Evolutionary conservation across 1,140 invertebrate genomes (phyloP).

Genomic region (Epicauta chinensis): DNA sequence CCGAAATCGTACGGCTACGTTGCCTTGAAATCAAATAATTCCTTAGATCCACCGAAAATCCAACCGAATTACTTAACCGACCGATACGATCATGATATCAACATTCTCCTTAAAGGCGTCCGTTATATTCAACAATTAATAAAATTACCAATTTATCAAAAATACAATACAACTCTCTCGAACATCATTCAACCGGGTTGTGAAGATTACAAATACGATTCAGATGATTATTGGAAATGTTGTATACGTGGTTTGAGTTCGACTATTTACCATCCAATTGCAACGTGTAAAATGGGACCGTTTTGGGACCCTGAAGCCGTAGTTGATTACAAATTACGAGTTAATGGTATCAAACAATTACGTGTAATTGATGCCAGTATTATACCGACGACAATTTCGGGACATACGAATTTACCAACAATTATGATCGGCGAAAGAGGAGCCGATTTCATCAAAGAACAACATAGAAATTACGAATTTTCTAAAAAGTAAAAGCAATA

Average conservation of each 20-base stretch:
- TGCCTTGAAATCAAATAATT: conserved; percentile 51
- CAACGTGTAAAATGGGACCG: conserved; percentile 74
- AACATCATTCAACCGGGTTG: conserved; percentile 46
- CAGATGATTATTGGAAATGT: conserved; percentile 67
- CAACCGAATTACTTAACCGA: conserved; percentile 58
- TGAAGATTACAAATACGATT: conserved; percentile 38
- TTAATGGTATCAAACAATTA: conserved; percentile 61
- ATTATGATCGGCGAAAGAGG: conserved; percentile 55
- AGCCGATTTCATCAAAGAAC: conserved; percentile 49
- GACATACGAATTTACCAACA: conserved; percentile 46
- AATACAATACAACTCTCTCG: conserved; percentile 42
- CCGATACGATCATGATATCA: conserved; percentile 43
- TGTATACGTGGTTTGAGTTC: conserved; percentile 56
- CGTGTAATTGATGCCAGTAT: conserved; percentile 72
- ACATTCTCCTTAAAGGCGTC: conserved; percentile 41
- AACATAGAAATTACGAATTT: conserved; percentile 15
- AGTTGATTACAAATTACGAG: conserved; percentile 63
- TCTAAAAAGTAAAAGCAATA: too few relatives aligned
- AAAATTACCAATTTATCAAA: conserved; percentile 38
- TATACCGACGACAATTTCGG: conserved; percentile 61
- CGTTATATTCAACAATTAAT: conserved; percentile 36
- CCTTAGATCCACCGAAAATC: conserved; percentile 55
- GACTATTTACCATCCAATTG: conserved; percentile 63
- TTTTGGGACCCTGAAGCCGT: conserved; percentile 58
- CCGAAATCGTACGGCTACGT: conserved; percentile 58